A percentile compares a stretch with the other conserved stretches of the same genome.
phyloP scores from a whole-genome alignment of 2,888 invertebrate genomes.

The Antitype chi region DNA sequence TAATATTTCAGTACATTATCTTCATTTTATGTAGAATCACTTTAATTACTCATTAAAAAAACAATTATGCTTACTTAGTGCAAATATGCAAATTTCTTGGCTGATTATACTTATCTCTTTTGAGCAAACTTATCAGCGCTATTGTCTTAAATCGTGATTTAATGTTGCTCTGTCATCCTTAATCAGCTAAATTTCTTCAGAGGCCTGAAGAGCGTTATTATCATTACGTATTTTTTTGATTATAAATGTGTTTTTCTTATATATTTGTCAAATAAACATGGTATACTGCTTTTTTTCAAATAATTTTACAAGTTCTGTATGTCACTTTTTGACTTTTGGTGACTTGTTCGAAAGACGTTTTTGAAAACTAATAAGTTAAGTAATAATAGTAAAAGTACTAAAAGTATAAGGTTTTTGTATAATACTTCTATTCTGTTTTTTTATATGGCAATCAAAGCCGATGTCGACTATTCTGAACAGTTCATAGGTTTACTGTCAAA shows the following conservation, averaged over 20 bases:
- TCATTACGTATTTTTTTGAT: constrained; percentile 10
- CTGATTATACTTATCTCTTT: constrained; percentile 16
- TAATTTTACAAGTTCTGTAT: neutral
- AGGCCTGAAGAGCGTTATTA: neutral
- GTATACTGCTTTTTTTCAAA: neutral
- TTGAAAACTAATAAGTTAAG: neutral
- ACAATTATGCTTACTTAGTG: neutral
- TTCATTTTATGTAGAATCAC: neutral
- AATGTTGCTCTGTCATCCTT: constrained; percentile 28
- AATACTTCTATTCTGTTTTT: too few species aligned
- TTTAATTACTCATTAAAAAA: neutral
- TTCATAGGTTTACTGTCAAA: neutral
- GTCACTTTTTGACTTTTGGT: neutral
- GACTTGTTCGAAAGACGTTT: neutral
- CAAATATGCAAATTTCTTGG: constrained; percentile 15
- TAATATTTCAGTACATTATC: too few species aligned
- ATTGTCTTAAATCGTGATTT: constrained; percentile 5
- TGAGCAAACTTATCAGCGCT: constrained; percentile 3
- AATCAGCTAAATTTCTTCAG: constrained; percentile 11
- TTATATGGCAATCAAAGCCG: too few species aligned
- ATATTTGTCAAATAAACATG: neutral
- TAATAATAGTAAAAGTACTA: neutral
- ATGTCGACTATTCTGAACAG: too few species aligned
- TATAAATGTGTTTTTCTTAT: neutral
- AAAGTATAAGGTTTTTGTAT: too few species aligned